phyloP scores from a whole-genome alignment of 1,140 invertebrate species.

The Drosophila nannoptera region DNA sequence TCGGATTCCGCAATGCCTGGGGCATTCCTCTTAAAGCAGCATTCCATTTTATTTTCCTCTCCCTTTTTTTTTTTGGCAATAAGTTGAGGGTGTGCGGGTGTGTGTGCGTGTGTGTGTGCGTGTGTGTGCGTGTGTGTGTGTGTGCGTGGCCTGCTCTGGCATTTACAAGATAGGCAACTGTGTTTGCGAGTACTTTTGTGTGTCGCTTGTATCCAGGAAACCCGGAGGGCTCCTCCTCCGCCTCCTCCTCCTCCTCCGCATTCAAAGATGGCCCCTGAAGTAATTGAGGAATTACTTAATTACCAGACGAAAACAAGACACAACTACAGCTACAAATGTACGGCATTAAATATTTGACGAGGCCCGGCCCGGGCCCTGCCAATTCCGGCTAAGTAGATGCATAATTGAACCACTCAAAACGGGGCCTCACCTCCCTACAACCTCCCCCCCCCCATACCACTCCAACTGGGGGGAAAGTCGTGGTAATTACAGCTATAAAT shows the following conservation, averaged over 20 bases:
- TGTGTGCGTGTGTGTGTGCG: conserved; percentile 3
- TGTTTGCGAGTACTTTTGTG: conserved; percentile 30
- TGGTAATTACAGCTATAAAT: not conserved
- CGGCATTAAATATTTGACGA: too few species aligned
- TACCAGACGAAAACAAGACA: not conserved
- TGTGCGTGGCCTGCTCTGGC: not conserved
- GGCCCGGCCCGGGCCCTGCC: too few species aligned
- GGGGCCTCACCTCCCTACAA: too few species aligned
- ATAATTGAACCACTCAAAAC: too few species aligned
- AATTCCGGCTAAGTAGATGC: too few species aligned
- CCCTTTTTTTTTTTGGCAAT: conserved; percentile 3
- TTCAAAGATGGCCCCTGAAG: conserved; percentile 7
- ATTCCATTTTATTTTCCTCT: not conserved
- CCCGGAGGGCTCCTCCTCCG: not conserved
- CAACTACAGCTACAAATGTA: too few species aligned
- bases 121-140: not conserved
- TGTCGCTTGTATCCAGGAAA: not conserved
- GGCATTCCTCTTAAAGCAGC: too few species aligned
- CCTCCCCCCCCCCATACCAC: too few species aligned
- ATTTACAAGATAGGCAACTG: conserved; percentile 23
- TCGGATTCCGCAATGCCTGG: too few species aligned
- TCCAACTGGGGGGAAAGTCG: too few species aligned
- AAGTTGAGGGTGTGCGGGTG: not conserved
- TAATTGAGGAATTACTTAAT: not conserved
- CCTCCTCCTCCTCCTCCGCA: not conserved